Percentiles rank a stretch among this genome's conserved stretches.
Evolutionary conservation across 2,888 invertebrate genomes (phyloP).

Genomic region (Athripsodes cinereus): DNA sequence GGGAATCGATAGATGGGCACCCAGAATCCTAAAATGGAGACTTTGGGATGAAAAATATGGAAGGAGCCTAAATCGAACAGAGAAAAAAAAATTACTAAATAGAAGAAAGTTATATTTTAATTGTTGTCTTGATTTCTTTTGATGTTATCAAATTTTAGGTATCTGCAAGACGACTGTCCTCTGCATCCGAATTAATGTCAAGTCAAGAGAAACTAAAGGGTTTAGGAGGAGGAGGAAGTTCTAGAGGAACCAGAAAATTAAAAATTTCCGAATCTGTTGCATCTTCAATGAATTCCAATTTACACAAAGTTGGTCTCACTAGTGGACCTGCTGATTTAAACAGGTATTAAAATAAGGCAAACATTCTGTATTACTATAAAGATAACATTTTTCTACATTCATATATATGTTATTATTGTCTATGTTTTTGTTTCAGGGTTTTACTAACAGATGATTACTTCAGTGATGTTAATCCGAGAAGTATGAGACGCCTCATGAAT

Average conservation of each 20-base stretch:
- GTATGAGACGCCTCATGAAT: slow-evolving; percentile 94
- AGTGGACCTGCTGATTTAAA: slow-evolving; percentile 34
- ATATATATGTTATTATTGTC: too few relatives aligned
- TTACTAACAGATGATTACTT: slow-evolving; percentile 97
- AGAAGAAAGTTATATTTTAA: not conserved
- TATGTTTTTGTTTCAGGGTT: slow-evolving; percentile 56
- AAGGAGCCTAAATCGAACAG: not conserved
- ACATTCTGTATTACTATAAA: too few relatives aligned
- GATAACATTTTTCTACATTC: too few relatives aligned
- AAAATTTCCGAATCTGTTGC: slow-evolving; percentile 85
- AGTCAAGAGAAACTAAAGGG: slow-evolving; percentile 74
- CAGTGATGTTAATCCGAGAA: slow-evolving; percentile 96
- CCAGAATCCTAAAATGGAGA: too few relatives aligned
- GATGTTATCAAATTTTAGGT: slow-evolving; percentile 37
- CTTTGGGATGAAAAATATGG: too few relatives aligned
- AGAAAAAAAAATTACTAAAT: not conserved
- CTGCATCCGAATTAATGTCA: slow-evolving; percentile 74
- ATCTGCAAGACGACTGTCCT: slow-evolving; percentile 71
- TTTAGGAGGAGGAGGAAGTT: slow-evolving; percentile 59
- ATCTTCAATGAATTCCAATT: slow-evolving; percentile 83
- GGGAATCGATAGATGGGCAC: too few relatives aligned
- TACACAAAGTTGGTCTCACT: slow-evolving; percentile 63
- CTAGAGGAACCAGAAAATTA: slow-evolving; percentile 67
- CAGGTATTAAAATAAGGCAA: too few relatives aligned
- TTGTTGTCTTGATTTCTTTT: not conserved